A percentile compares a stretch with the other conserved stretches of the same genome.
Evolutionary conservation across 2,888 invertebrate genomes (phyloP).

Genomic region (Mythimna impura): DNA sequence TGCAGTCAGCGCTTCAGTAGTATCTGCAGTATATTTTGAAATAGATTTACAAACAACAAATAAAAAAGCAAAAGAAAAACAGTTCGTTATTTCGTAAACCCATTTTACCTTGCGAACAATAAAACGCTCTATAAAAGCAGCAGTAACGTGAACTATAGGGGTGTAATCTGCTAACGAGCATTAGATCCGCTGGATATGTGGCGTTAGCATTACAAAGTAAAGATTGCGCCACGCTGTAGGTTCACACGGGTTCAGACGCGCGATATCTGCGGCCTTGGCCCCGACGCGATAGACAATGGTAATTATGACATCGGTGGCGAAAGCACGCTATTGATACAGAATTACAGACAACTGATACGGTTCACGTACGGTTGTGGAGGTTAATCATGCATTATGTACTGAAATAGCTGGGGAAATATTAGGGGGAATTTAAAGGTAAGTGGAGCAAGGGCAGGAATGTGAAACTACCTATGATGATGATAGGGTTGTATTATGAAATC

Average conservation of each 20-base stretch:
- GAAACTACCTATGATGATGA: no score
- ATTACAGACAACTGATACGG: conserved; percentile 33
- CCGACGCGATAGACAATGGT: conserved; percentile 78
- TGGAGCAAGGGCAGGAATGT: conserved; percentile 13
- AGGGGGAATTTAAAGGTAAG: neutral
- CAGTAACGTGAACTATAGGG: conserved; percentile 52
- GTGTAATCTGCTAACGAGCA: conserved; percentile 62
- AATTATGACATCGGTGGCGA: conserved; percentile 77
- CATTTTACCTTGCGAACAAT: conserved; percentile 18
- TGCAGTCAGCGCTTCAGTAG: neutral
- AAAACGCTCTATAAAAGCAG: conserved; percentile 41
- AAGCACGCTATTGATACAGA: conserved; percentile 62
- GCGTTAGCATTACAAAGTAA: conserved; percentile 38
- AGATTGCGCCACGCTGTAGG: conserved; percentile 58
- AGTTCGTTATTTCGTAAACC: conserved; percentile 23
- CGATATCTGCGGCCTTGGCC: conserved; percentile 83
- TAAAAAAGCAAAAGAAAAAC: conserved; percentile 15
- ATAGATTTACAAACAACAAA: neutral
- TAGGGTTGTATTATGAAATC: no score
- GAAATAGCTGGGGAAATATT: neutral
- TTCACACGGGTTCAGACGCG: conserved; percentile 75
- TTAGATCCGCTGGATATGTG: conserved; percentile 54
- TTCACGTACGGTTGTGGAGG: conserved; percentile 38
- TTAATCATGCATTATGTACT: conserved; percentile 12
- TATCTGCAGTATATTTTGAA: neutral